phyloP scores from a whole-genome alignment of 1,140 invertebrate species.

The Drosophila elegans region DNA sequence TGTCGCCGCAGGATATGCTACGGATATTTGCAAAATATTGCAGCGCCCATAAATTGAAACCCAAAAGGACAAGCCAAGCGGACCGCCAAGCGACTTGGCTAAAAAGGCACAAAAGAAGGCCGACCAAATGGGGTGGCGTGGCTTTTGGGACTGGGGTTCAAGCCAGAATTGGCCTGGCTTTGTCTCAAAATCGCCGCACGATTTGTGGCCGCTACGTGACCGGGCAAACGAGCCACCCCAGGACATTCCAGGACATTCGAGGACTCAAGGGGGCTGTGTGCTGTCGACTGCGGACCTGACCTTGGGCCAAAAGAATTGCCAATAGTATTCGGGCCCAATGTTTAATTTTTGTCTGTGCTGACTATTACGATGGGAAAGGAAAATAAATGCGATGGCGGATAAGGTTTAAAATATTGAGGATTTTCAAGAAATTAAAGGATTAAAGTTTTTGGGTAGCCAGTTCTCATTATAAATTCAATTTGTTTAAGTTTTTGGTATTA shows the following conservation, averaged over 20 bases:
- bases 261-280: slow-evolving; percentile 4
- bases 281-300: slow-evolving; percentile 16
- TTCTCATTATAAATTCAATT: too few species aligned
- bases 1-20: slow-evolving; percentile 81
- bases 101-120: slow-evolving; percentile 21
- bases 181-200: slow-evolving; percentile 71
- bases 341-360: slow-evolving; percentile 20
- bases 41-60: slow-evolving; percentile 76
- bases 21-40: slow-evolving; percentile 82
- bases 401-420: slow-evolving; percentile 3
- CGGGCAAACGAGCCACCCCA: slow-evolving; percentile 39
- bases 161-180: slow-evolving; percentile 43
- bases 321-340: slow-evolving; percentile 5
- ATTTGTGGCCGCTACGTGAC: slow-evolving; percentile 75
- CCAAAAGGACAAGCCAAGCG: slow-evolving; percentile 51
- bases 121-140: slow-evolving; percentile 34
- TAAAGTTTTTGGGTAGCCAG: too few species aligned
- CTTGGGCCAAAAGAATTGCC: slow-evolving; percentile 53
- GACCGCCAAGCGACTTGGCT: slow-evolving; percentile 28
- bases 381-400: slow-evolving; percentile 3
- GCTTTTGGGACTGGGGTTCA: slow-evolving; percentile 21
- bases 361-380: slow-evolving; percentile 22
- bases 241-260: slow-evolving; percentile 22
- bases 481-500: too few species aligned
- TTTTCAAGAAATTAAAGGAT: not conserved